A percentile compares a stretch with the other conserved stretches of the same genome.
Conservation (phyloP, 2,113 vertebrate genomes). For the Nothocercus julius region DNA sequence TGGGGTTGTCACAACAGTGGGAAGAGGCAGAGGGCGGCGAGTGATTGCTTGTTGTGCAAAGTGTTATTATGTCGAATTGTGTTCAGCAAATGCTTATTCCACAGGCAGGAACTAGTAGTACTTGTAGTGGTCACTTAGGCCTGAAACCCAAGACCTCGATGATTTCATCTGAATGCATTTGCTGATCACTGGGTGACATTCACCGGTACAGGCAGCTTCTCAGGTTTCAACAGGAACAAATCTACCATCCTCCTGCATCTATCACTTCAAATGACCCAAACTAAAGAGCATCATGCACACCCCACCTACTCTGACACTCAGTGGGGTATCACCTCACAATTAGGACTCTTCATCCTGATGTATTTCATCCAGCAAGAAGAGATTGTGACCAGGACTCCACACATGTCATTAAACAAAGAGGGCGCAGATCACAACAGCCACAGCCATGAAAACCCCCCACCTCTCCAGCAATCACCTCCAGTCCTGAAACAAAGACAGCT, state of each 20-base stretch:
- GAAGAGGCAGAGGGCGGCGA: neutral
- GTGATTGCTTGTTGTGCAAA: neutral
- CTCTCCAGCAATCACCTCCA: constrained; percentile 39
- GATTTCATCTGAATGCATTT: constrained; percentile 72
- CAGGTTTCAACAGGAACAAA: constrained; percentile 78
- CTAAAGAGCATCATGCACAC: constrained; percentile 51
- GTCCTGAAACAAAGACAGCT: constrained; percentile 47
- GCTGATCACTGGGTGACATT: constrained; percentile 71
- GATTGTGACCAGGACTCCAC: constrained; percentile 11
- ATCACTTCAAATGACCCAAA: constrained; percentile 81
- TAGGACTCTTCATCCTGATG: constrained; percentile 35
- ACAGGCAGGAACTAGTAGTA: constrained; percentile 32
- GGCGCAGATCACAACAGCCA: constrained; percentile 35
- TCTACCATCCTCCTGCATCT: constrained; percentile 71
- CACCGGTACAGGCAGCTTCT: constrained; percentile 70
- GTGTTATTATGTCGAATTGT: neutral
- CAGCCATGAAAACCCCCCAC: neutral
- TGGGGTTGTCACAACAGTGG: neutral
- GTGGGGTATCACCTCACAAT: constrained; percentile 64
- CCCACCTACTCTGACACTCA: constrained; percentile 49
- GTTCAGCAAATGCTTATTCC: constrained; percentile 51
- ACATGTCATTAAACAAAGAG: constrained; percentile 60
- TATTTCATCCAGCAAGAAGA: constrained; percentile 56
- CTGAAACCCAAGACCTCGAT: constrained; percentile 72
- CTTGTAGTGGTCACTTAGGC: constrained; percentile 58